Percentiles rank a stretch among this genome's conserved stretches.
These are phyloP conservation scores for Acrossocheilus wenchowensis DNA, from an alignment of 2,797 vertebrate genomes.

Conservation along the genomic window DNA sequence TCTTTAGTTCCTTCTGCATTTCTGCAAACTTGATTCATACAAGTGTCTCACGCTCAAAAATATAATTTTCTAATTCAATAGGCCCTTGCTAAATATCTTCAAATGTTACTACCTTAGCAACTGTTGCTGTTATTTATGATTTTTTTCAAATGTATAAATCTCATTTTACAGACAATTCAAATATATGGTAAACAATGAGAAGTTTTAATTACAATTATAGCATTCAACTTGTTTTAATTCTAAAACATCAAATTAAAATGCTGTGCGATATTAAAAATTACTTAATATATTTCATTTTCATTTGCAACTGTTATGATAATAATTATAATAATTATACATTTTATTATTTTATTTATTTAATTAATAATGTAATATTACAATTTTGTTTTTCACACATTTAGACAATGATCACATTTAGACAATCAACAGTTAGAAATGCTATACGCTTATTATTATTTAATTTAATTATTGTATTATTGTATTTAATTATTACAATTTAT, in stretches of 20 bases:
- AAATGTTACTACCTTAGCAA: not conserved
- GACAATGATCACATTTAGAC: not conserved
- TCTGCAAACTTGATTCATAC: not conserved
- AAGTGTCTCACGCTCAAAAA: not conserved
- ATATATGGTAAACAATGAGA: not conserved
- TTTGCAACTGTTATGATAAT: not conserved
- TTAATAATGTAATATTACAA: not conserved
- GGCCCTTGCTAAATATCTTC: not conserved
- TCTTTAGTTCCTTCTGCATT: not conserved
- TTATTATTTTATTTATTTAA: not conserved
- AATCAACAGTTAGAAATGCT: not conserved
- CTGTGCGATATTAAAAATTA: not conserved
- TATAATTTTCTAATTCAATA: not conserved
- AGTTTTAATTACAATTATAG: not conserved
- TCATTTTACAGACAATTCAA: not conserved
- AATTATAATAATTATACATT: not conserved
- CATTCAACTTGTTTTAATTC: not conserved
- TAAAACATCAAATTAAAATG: not conserved
- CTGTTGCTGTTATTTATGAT: not conserved
- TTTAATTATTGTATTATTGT: no score
- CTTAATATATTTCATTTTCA: not conserved
- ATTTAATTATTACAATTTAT: not conserved
- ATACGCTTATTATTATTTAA: not conserved
- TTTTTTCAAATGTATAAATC: not conserved
- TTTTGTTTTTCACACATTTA: not conserved